These are phyloP conservation scores for Acrocephalus scirpaceus DNA, from an alignment of 2,797 vertebrate genomes.

Conservation along the genomic window DNA sequence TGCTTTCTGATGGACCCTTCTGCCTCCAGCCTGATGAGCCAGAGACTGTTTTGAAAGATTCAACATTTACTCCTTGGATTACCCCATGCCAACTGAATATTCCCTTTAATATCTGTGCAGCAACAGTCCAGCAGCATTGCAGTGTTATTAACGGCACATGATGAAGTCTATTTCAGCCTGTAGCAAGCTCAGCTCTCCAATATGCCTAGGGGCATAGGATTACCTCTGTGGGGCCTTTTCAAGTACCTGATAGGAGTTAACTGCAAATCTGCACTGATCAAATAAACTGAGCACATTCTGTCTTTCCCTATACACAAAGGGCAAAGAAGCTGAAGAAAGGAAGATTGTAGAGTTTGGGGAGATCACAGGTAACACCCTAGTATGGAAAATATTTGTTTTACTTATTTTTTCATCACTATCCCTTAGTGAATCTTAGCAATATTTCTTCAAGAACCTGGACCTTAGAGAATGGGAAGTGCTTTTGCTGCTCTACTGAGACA, in stretches of 20 bases:
- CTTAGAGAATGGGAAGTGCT: not conserved
- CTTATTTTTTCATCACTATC: not conserved
- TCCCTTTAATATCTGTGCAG: not conserved
- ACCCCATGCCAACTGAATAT: not conserved
- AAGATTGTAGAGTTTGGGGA: not conserved
- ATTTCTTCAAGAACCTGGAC: not conserved
- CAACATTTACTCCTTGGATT: not conserved
- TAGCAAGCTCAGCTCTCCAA: not conserved
- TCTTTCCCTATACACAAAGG: not conserved
- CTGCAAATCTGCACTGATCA: not conserved
- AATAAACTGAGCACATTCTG: not conserved
- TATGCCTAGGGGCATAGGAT: not conserved
- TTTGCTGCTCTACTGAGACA: not conserved
- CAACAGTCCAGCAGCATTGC: not conserved
- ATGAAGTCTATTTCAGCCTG: not conserved
- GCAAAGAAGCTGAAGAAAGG: not conserved
- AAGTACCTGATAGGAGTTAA: not conserved
- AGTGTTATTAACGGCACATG: not conserved
- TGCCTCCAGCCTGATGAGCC: not conserved
- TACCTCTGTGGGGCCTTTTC: not conserved
- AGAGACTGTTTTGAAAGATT: not conserved
- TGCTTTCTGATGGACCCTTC: not conserved
- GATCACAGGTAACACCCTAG: not conserved
- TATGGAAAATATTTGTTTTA: not conserved
- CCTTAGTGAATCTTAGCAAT: not conserved